phyloP scores from a whole-genome alignment of 2,113 vertebrate species.

The Thamnophis sirtalis region DNA sequence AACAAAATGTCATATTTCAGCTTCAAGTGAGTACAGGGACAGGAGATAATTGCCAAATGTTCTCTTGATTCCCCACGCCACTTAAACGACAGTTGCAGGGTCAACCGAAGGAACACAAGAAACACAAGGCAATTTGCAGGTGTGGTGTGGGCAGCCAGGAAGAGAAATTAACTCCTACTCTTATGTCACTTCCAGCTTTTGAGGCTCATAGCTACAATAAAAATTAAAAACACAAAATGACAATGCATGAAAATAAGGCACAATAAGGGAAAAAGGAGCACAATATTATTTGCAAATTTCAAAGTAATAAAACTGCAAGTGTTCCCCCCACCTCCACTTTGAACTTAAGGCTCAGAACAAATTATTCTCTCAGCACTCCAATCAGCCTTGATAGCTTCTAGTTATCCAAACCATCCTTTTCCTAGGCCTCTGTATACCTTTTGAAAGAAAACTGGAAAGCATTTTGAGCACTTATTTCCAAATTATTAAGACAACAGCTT shows the following conservation, averaged over 20 bases:
- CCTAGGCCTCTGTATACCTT: not conserved
- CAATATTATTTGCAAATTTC: not conserved
- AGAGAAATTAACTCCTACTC: not conserved
- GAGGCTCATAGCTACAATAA: not conserved
- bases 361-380: not conserved
- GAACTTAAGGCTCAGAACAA: not conserved
- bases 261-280: not conserved
- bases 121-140: not conserved
- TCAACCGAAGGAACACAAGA: not conserved
- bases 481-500: not conserved
- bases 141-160: not conserved
- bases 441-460: not conserved
- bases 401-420: not conserved
- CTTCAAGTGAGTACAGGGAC: not conserved
- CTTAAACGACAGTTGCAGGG: not conserved
- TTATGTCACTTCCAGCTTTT: not conserved
- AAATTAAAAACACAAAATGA: not conserved
- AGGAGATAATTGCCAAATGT: not conserved
- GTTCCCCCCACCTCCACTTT: not conserved
- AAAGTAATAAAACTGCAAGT: not conserved
- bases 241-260: not conserved
- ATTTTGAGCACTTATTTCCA: not conserved
- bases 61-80: not conserved
- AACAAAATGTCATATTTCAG: not conserved
- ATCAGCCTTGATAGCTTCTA: not conserved